Evolutionary conservation across 2,113 vertebrate species (phyloP), one percentile per base, ranked within the genome.

Genomic region (Siphamia tubifer): DNA sequence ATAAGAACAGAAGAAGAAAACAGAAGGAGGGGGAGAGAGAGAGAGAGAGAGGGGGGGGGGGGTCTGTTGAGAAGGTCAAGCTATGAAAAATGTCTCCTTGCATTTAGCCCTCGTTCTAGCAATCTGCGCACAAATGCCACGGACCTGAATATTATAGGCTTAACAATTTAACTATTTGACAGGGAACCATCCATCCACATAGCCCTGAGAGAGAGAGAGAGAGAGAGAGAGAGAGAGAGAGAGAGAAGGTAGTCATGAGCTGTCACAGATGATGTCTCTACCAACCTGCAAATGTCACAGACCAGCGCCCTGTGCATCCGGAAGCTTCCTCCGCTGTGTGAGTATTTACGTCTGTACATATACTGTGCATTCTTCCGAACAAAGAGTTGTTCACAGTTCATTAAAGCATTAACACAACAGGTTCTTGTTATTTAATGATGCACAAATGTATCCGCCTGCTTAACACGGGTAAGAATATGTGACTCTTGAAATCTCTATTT

Each of bases 1-100:
- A 61, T 48, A 75, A 58, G 45, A 56, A 52, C 24, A 40, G 39
- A 54, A 15, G 16, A 48, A 13, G 35, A 60, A 52, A 34, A 49
- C 21, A 66, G 45, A 51, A 16, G 42, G 35, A 69, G 15, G 9
- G 11, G 52, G 57, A 23, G 51, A 39, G 65, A 62, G 48, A 15
- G 21, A 25, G 51, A n/a, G n/a, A n/a, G n/a, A n/a, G 43, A 48
- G 21, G 28, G 51, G 36, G 24, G 34, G 52, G 52, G 48, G 32
- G 70, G 58, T 68, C 61, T 71, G 68, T 13, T 49, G 55, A 84
- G 80, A 86, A 87, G 83, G 79, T 88, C 81, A 79, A 19, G 15
- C 71, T 19, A 53, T 85, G 69, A 84, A 80, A 81, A 54, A 84
- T 68, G 85, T 79, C 78, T 84, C 39, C 57, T 77, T 73, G 63